Evolutionary conservation across 2,797 vertebrate genomes (phyloP).

Genomic region (Pteropus rufus): DNA sequence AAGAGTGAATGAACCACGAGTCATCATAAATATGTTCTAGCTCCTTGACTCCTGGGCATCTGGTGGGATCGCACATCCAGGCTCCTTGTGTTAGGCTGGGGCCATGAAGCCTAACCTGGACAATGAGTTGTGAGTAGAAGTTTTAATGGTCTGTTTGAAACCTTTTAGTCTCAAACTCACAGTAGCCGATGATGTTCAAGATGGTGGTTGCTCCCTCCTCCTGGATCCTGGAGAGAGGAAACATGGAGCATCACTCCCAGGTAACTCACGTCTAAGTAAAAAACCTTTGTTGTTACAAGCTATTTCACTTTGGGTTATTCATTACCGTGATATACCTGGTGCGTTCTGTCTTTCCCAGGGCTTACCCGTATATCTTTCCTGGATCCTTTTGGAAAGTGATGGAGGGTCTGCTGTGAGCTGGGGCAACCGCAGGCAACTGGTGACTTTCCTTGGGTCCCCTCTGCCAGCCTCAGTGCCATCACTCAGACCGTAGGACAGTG

Average conservation of each 20-base stretch:
- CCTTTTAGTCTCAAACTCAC: neutral
- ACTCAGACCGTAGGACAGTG: neutral
- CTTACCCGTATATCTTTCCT: too few relatives aligned
- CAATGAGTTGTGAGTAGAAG: neutral
- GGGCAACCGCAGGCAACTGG: neutral
- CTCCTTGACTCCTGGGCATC: neutral
- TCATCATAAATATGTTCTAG: fast-evolving
- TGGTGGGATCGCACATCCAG: neutral
- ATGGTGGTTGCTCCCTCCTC: neutral
- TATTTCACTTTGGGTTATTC: neutral
- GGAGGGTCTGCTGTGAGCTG: neutral
- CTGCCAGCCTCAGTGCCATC: neutral
- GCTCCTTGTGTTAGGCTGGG: neutral
- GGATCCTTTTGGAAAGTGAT: neutral
- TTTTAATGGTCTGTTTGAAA: neutral
- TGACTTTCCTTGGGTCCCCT: neutral
- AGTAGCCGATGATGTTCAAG: neutral
- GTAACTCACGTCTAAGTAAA: too few relatives aligned
- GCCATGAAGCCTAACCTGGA: neutral
- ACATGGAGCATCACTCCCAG: neutral
- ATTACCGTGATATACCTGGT: neutral
- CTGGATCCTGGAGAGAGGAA: neutral
- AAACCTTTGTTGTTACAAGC: neutral
- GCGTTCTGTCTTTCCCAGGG: fast-evolving
- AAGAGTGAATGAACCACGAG: too few relatives aligned